Conservation (phyloP, 2,113 vertebrate genomes). For the Axis porcinus region DNA sequence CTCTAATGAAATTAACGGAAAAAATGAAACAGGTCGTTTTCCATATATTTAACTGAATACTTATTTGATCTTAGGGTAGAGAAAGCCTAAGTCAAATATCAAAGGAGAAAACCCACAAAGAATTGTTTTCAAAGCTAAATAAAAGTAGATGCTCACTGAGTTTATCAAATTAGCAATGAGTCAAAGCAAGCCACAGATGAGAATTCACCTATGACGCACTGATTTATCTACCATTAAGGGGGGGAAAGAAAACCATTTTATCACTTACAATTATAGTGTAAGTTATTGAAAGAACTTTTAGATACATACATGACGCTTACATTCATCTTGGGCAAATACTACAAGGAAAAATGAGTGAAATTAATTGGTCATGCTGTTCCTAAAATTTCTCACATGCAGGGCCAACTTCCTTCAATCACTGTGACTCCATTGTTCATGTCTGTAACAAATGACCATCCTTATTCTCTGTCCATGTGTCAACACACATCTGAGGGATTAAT, state of each 20-base stretch:
- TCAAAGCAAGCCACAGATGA: not conserved
- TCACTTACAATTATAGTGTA: not conserved
- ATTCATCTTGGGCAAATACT: not conserved
- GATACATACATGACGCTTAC: not conserved
- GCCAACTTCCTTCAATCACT: not conserved
- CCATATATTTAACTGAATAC: not conserved
- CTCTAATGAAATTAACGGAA: not conserved
- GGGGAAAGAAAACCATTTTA: not conserved
- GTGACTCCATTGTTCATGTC: not conserved
- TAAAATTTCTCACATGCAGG: not conserved
- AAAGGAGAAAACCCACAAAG: not conserved
- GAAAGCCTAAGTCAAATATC: slow-evolving; percentile 22
- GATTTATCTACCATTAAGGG: not conserved
- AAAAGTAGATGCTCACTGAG: not conserved
- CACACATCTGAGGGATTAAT: not conserved
- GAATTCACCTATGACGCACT: not conserved
- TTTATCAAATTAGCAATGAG: not conserved
- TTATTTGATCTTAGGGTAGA: not conserved
- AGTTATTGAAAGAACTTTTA: not conserved
- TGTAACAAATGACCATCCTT: not conserved
- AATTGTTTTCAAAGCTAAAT: not conserved
- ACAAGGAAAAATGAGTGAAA: not conserved
- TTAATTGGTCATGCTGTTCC: not conserved
- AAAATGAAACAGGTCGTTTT: not conserved
- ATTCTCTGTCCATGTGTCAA: not conserved